Conservation (phyloP, 2,888 invertebrate genomes). For the Yponomeuta cagnagella region DNA sequence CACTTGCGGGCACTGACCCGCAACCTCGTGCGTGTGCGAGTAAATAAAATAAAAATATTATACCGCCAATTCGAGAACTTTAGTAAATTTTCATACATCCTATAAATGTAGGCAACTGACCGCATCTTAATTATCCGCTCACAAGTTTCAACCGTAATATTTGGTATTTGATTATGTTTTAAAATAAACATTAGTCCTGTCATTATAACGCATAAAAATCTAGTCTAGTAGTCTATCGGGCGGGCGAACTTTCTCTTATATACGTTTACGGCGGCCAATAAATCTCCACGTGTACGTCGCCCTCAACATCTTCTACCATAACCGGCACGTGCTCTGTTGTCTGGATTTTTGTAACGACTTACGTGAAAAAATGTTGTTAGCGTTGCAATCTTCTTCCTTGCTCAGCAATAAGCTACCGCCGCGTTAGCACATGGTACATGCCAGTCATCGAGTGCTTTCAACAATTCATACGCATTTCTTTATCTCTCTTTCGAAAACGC, state of each 20-base stretch:
- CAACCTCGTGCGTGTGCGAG: too few relatives aligned
- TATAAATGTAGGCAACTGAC: too few relatives aligned
- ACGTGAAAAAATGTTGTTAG: constrained; percentile 54
- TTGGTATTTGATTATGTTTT: too few relatives aligned
- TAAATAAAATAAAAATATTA: too few relatives aligned
- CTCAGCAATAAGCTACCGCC: constrained; percentile 20
- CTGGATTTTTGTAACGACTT: constrained; percentile 55
- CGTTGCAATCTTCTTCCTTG: constrained; percentile 40
- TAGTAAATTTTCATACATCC: too few relatives aligned
- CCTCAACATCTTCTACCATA: constrained; percentile 58
- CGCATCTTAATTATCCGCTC: too few relatives aligned
- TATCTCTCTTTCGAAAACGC: constrained; percentile 51
- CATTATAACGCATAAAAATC: too few relatives aligned
- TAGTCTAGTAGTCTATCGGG: background rate
- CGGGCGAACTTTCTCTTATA: constrained; percentile 46
- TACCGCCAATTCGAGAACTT: too few relatives aligned
- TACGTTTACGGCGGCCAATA: constrained; percentile 54
- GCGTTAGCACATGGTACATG: constrained; percentile 14
- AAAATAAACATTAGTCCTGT: too few relatives aligned
- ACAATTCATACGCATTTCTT: constrained; percentile 52
- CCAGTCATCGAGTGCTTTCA: constrained; percentile 55
- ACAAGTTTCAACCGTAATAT: too few relatives aligned
- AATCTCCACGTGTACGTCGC: constrained; percentile 52
- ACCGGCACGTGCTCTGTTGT: constrained; percentile 60
- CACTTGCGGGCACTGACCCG: too few relatives aligned